Base-by-base conservation (phyloP, 2,113 vertebrate species). In the Calidris pygmaea region DNA sequence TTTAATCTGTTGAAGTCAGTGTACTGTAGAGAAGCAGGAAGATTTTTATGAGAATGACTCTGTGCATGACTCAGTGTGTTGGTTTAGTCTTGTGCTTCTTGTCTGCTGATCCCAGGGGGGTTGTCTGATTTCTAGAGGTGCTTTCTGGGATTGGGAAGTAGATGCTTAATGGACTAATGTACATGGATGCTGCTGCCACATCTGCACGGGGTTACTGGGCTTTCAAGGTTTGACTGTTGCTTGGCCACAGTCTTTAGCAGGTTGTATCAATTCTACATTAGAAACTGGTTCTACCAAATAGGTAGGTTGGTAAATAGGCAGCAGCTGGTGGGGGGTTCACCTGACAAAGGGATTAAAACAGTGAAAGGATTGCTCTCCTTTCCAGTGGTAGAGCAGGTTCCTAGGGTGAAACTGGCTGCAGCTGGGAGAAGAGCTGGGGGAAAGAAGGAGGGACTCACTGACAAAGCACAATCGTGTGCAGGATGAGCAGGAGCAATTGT, bases 361-460 rank as follows among this genome's bases (percentile, higher is more conserved):
- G 5, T 7, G 32, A 16, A 17, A 66, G 32, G 47, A 8, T 7
- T 4, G 3, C 0, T 7, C 1, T 66, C 3, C 1, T 11, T 48
- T 48, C 6, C 3, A 1, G 6, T n/a, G 12, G 4, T 1, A 23
- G 53, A 21, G 20, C 0, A 2, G 15, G 1, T 30, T 77, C 12
- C 6, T 20, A 11, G 35, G 48, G 34, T 59, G 26, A 53, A 79
- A 27, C 20, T 50, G 32, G 39, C 14, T 70, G 4, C 29, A 34
- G 7, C 3, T 71, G 56, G 30, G 77, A 27, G 43, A 70, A 59
- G 43, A 53, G 27, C 4, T 48, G 26, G 14, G 9, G n/a, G 14
- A 88, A 30, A 67, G 20, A 39, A 62, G 35, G 29, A 52, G 14
- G 45, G 14, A 21, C 5, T 56, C 6, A 1, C 10, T 67, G 63